Base-by-base conservation (phyloP, 1,140 invertebrate species). In the Drosophila kanapiae region DNA sequence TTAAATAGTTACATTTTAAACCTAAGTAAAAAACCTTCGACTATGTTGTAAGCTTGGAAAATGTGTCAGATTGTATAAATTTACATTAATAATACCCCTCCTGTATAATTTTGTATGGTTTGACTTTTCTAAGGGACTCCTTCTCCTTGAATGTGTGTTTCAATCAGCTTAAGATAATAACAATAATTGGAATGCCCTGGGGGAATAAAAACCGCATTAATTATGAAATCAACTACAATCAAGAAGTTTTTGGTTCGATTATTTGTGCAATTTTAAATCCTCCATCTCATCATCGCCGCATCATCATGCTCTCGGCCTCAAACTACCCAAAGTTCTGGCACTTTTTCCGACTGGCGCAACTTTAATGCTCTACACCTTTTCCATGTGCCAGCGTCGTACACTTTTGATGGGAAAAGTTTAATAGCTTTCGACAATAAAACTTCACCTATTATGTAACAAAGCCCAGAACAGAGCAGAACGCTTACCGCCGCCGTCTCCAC, bases 391-490 rank as follows among this genome's bases (percentile, higher is more conserved):
- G 40, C 78, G 83, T 75, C 78, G 82, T 76, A 80, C 62, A 70
- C 82, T 81, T 84, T 91, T 90, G 85, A 90, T 90, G 85, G 86
- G 82, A 90, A 90, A 90, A 90, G 85, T 90, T 90, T 90, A 90
- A 90, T 90, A 80, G 86, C 86, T 90, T 90, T 90, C 85, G 86
- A 90, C 85, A 90, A 90, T 90, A 90, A 90, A 90, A 90, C 85
- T 90, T 90, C 85, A 90, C 87, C 85, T 91, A 90, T 90, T 91
- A 90, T 90, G 82, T 91, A 90, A 90, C 85, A 90, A 90, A 90
- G 77, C 82, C 70, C 68, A 51, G 77, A 77, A 70, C 80, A 84
- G 58, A 72, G 67, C 61, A 43, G 77, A 78, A 78, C 85, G 76
- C 77, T 88, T 84, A 65, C 80, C 79, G 63, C 42, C 51, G 27